Evolutionary conservation across 2,113 vertebrate genomes (phyloP).

Genomic region (Macheiramphus alcinus): DNA sequence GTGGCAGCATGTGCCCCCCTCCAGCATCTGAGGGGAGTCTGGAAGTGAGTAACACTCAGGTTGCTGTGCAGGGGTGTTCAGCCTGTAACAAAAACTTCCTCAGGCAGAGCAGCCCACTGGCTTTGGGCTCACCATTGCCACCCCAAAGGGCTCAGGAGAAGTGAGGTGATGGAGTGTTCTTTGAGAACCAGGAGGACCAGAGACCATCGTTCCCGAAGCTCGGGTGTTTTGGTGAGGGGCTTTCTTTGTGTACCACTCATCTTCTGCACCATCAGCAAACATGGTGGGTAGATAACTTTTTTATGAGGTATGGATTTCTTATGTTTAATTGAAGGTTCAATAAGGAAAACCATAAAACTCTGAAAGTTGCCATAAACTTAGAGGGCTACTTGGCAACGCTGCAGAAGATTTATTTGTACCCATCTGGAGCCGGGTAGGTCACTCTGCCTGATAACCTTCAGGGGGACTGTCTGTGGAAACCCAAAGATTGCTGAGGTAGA

Average conservation of each 20-base stretch:
- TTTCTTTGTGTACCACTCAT: rapidly evolving
- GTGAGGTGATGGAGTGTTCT: rapidly evolving
- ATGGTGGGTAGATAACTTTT: neutral
- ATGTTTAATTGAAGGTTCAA: neutral
- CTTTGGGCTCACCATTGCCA: rapidly evolving
- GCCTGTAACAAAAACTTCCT: neutral
- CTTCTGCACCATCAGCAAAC: rapidly evolving
- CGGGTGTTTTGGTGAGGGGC: neutral
- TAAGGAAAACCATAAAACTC: neutral
- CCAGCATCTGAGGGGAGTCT: rapidly evolving
- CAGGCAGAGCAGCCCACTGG: rapidly evolving
- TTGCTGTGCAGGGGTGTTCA: rapidly evolving
- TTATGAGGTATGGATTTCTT: neutral
- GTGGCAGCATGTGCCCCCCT: rapidly evolving
- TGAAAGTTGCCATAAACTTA: neutral
- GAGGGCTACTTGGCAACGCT: neutral
- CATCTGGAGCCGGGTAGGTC: neutral
- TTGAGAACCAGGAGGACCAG: rapidly evolving
- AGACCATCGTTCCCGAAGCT: rapidly evolving
- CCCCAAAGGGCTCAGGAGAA: neutral
- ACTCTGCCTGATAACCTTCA: neutral
- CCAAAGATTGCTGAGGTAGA: neutral
- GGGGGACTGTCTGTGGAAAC: neutral
- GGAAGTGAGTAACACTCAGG: rapidly evolving
- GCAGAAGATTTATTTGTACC: neutral